A percentile compares a stretch with the other conserved stretches of the same genome.
Conservation (phyloP, 2,797 vertebrate species). For the Rhodeus uyekii region DNA sequence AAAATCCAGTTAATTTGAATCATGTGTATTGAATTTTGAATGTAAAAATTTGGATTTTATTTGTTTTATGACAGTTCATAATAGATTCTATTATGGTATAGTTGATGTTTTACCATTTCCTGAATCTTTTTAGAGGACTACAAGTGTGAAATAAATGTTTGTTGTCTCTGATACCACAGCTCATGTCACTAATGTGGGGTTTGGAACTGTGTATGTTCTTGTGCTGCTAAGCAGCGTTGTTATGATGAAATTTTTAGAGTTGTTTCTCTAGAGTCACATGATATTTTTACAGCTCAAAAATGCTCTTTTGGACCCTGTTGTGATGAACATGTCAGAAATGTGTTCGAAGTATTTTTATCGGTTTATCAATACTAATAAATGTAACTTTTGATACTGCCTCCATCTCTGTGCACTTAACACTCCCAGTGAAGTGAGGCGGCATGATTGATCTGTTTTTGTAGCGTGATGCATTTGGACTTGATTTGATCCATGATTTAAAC, state of each 20-base stretch:
- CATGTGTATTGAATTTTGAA: no score
- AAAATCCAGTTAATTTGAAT: no score
- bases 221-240: background rate
- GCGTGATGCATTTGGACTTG: conserved; percentile 10
- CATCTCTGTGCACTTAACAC: conserved; percentile 25
- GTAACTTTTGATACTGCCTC: conserved; percentile 16
- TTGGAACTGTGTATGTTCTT: background rate
- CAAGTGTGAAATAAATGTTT: no score
- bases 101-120: background rate
- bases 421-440: conserved; percentile 11
- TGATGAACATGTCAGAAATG: conserved; percentile 15
- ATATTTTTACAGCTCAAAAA: background rate
- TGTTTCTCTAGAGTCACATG: background rate
- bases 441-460: conserved; percentile 32
- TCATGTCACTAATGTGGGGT: no score
- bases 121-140: background rate
- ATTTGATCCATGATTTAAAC: conserved; percentile 28
- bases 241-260: background rate
- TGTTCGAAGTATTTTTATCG: conserved; percentile 34
- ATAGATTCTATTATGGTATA: no score
- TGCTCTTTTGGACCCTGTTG: background rate
- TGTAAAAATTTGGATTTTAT: no score
- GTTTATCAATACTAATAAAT: conserved; percentile 45
- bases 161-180: no score
- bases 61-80: no score